These are phyloP conservation scores for Mugil cephalus DNA, from an alignment of 2,113 vertebrate species.

Conservation along the genomic window DNA sequence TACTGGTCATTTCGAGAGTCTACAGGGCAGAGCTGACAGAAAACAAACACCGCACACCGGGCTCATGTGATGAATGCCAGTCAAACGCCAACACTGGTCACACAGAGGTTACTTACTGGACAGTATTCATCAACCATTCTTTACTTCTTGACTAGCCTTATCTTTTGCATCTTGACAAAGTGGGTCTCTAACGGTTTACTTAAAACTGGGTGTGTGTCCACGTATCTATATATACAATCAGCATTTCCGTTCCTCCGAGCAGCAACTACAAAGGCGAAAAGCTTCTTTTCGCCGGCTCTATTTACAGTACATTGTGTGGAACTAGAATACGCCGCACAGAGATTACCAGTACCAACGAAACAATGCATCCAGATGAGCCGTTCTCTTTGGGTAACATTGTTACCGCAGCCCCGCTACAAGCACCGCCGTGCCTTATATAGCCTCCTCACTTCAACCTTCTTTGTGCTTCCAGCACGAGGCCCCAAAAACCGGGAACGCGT, in stretches of 20 bases:
- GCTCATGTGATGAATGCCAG: constrained; percentile 56
- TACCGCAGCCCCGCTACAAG: constrained; percentile 50
- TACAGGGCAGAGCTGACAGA: constrained; percentile 17
- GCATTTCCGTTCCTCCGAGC: constrained; percentile 44
- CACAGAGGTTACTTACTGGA: constrained; percentile 45
- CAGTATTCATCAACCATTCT: constrained; percentile 12
- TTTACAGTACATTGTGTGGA: constrained; percentile 53
- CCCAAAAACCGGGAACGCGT: constrained; percentile 43
- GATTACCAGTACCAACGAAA: constrained; percentile 68
- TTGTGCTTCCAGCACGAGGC: constrained; percentile 42
- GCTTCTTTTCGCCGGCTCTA: constrained; percentile 42
- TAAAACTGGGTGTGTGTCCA: constrained; percentile 17
- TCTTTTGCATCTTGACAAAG: not conserved
- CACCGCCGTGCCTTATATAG: constrained; percentile 28
- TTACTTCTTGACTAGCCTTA: not conserved
- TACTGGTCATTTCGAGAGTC: constrained; percentile 19
- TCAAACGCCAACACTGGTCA: constrained; percentile 52
- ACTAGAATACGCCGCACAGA: constrained; percentile 47
- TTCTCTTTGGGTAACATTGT: constrained; percentile 55
- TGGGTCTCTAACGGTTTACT: constrained; percentile 11
- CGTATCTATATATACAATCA: constrained; percentile 13
- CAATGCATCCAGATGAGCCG: constrained; percentile 55
- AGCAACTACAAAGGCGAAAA: constrained; percentile 39
- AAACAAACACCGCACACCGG: constrained; percentile 32
- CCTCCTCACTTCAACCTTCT: constrained; percentile 44